Conservation (phyloP, 2,113 vertebrate genomes). For the Bathybates hornii region DNA sequence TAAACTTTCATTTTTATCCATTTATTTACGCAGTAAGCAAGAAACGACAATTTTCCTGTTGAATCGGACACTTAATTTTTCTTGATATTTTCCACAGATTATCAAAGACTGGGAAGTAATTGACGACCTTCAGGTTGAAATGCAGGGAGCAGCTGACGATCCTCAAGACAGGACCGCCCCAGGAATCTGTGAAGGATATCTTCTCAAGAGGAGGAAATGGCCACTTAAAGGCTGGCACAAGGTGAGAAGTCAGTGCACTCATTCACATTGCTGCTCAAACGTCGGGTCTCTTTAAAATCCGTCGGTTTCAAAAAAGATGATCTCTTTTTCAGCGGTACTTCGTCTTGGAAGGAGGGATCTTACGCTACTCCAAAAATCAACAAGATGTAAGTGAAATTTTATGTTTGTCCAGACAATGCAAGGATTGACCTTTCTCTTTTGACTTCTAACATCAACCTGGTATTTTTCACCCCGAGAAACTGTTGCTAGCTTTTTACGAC, state of each 20-base stretch:
- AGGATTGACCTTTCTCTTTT: not conserved
- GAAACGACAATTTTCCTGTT: not conserved
- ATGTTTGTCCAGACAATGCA: accelerated
- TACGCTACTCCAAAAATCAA: constrained; percentile 80
- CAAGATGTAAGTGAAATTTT: constrained; percentile 80
- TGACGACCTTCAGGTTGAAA: constrained; percentile 65
- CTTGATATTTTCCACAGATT: constrained; percentile 35
- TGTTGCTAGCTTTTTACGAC: not conserved
- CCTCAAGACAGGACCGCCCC: constrained; percentile 46
- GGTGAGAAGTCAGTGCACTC: constrained; percentile 61
- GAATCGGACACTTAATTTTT: not conserved
- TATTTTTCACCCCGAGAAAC: not conserved
- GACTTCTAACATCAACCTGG: not conserved
- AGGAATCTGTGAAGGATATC: constrained; percentile 82
- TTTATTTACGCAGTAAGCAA: accelerated
- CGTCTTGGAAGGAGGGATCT: constrained; percentile 81
- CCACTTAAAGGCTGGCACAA: constrained; percentile 97
- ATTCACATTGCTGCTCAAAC: accelerated
- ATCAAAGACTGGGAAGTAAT: constrained; percentile 85
- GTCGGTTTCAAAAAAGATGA: not conserved
- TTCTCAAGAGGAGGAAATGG: constrained; percentile 94
- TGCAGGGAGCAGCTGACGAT: constrained; percentile 23
- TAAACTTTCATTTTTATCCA: not conserved
- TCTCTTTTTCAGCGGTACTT: constrained; percentile 80
- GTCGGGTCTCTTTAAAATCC: not conserved